These are phyloP conservation scores for Equus przewalskii DNA, from an alignment of 2,113 vertebrate species.

Conservation along the genomic window DNA sequence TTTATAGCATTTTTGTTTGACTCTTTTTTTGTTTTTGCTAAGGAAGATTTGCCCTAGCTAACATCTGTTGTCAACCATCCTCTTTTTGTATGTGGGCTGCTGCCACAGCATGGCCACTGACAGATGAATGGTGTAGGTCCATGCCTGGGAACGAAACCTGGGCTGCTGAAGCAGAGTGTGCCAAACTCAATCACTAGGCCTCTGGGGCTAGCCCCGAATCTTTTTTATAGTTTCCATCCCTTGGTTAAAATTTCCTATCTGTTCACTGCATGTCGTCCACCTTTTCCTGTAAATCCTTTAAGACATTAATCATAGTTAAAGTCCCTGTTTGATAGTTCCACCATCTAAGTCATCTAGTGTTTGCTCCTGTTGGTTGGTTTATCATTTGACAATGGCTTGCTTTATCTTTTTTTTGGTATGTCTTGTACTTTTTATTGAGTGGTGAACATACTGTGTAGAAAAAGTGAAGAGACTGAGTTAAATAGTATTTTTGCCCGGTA, in stretches of 20 bases:
- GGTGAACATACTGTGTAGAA: neutral
- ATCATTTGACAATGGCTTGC: neutral
- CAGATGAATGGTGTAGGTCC: no score
- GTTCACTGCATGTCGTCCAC: neutral
- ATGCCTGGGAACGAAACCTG: no score
- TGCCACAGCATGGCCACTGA: no score
- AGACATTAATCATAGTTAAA: neutral
- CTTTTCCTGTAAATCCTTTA: conserved; percentile 1
- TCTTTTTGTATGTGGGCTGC: no score
- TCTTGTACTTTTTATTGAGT: neutral
- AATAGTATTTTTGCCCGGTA: neutral
- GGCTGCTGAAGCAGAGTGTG: no score
- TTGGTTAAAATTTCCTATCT: neutral
- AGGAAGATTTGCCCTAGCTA: no score
- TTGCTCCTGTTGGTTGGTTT: neutral
- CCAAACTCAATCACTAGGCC: no score
- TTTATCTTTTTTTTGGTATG: neutral
- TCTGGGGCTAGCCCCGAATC: neutral
- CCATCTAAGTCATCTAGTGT: neutral
- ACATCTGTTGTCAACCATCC: no score
- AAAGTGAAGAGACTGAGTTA: neutral
- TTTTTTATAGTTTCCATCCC: neutral
- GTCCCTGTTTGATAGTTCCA: neutral
- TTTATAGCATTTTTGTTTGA: neutral
- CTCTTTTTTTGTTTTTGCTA: neutral